These are phyloP conservation scores for Homarus gammarus DNA, from an alignment of 2,888 invertebrate species.

Conservation along the genomic window DNA sequence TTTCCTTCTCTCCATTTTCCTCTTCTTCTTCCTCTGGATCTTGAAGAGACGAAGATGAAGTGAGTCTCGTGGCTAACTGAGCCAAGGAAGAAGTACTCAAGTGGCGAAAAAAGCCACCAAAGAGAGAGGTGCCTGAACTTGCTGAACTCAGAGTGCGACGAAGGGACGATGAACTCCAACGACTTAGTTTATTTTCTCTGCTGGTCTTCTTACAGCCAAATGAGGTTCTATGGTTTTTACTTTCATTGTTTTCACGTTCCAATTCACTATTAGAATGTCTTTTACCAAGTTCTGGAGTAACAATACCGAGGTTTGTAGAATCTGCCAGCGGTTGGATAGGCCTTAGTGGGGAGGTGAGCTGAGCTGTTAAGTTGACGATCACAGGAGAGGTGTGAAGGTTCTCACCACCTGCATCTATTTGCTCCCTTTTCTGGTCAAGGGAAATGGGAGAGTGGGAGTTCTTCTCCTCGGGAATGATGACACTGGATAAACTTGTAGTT, in stretches of 20 bases:
- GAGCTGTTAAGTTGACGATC: conserved; percentile 56
- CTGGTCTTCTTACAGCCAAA: not conserved
- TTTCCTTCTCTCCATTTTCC: conserved; percentile 14
- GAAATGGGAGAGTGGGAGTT: not conserved
- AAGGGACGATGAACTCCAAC: conserved; percentile 54
- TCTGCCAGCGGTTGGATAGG: not conserved
- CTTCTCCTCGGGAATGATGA: conserved; percentile 57
- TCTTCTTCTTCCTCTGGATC: conserved; percentile 2
- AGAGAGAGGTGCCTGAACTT: conserved; percentile 51
- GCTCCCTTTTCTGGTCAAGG: not conserved
- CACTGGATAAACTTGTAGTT: conserved; percentile 52
- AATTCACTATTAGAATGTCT: conserved; percentile 11
- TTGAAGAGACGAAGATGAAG: conserved; percentile 33
- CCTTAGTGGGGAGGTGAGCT: conserved; percentile 39
- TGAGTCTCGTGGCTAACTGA: conserved; percentile 64
- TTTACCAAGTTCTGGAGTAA: not conserved
- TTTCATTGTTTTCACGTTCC: conserved; percentile 22
- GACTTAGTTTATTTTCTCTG: conserved; percentile 34
- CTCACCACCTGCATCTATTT: not conserved
- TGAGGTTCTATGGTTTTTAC: not conserved
- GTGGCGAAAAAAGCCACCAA: conserved; percentile 71
- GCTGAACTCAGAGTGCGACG: conserved; percentile 62
- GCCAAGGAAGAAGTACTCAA: conserved; percentile 73
- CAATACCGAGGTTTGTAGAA: not conserved
- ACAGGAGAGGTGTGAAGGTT: conserved; percentile 41